These are phyloP conservation scores for Echinarachnius parma DNA, from an alignment of 53 echinoderm and acorn worm species.

Conservation along the genomic window DNA sequence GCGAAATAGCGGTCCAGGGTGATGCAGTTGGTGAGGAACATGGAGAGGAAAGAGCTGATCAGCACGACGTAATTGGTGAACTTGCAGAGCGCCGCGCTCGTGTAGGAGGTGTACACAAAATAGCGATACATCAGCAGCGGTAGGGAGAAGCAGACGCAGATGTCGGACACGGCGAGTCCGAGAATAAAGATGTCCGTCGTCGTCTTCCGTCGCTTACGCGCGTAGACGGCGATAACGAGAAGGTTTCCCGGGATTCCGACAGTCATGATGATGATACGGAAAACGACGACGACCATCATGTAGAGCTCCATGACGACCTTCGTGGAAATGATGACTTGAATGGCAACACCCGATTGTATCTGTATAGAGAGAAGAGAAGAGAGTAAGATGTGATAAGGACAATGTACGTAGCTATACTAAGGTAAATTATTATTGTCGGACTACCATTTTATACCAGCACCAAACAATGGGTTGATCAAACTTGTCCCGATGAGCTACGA, in stretches of 20 bases:
- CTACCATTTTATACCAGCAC: too few relatives aligned
- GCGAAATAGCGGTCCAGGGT: conserved; percentile 19
- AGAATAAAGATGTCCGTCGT: conserved; percentile 12
- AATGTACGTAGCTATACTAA: too few relatives aligned
- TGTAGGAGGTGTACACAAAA: background rate
- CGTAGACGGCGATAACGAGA: conserved; percentile 7
- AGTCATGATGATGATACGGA: conserved; percentile 6
- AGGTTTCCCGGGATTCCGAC: conserved; percentile 16
- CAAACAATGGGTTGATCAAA: too few relatives aligned
- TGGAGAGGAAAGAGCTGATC: conserved; percentile 10
- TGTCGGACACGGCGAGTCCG: background rate
- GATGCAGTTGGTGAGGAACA: conserved; percentile 10
- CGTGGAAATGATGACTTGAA: too few relatives aligned
- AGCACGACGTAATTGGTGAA: conserved; percentile 1
- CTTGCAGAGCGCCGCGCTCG: conserved; percentile 2
- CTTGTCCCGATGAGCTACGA: too few relatives aligned
- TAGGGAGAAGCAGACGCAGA: conserved; percentile 2
- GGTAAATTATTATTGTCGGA: too few relatives aligned
- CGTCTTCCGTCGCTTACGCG: background rate
- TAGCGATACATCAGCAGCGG: conserved; percentile 11
- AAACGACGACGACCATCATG: background rate
- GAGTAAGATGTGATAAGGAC: too few relatives aligned
- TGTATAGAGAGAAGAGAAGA: too few relatives aligned
- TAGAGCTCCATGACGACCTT: conserved; percentile 1
- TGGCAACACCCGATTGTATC: too few relatives aligned